Percentiles rank a stretch among this genome's conserved stretches.
Evolutionary conservation across 2,888 invertebrate species (phyloP).

Genomic region (Cerastoderma edule): DNA sequence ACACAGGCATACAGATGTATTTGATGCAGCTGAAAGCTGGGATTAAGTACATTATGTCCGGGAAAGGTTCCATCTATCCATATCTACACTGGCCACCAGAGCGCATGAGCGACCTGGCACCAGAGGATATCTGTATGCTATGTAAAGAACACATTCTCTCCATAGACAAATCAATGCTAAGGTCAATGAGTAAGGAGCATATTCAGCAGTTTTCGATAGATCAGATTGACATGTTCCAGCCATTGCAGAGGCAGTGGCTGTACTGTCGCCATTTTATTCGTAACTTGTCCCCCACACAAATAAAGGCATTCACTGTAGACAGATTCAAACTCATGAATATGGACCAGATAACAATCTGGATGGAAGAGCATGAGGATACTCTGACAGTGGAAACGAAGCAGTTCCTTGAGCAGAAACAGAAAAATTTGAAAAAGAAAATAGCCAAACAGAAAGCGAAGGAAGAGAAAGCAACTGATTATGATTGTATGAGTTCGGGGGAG

Average conservation of each 20-base stretch:
- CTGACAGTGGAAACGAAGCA: not conserved
- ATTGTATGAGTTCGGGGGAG: too few relatives aligned
- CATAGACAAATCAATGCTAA: constrained; percentile 16
- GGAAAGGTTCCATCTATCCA: constrained; percentile 46
- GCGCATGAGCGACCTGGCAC: constrained; percentile 10
- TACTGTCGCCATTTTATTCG: constrained; percentile 21
- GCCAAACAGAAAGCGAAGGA: not conserved
- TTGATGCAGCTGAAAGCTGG: constrained; percentile 36
- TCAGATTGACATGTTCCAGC: constrained; percentile 42
- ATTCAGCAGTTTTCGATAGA: constrained; percentile 33
- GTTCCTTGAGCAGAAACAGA: not conserved
- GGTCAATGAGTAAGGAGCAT: constrained; percentile 29
- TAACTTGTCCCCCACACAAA: constrained; percentile 29
- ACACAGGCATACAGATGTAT: constrained; percentile 37
- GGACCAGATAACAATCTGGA: constrained; percentile 23
- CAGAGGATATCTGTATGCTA: constrained; percentile 41
- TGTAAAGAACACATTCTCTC: constrained; percentile 33
- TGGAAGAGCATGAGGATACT: constrained; percentile 12
- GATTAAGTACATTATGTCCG: constrained; percentile 46
- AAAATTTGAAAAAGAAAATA: not conserved
- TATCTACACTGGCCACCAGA: constrained; percentile 49
- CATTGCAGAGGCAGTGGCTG: constrained; percentile 14
- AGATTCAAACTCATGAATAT: constrained; percentile 19
- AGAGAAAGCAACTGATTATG: too few relatives aligned
- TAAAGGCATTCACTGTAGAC: constrained; percentile 24